Base-by-base conservation (phyloP, 2,797 vertebrate species). In the Peromyscus nudipes region DNA sequence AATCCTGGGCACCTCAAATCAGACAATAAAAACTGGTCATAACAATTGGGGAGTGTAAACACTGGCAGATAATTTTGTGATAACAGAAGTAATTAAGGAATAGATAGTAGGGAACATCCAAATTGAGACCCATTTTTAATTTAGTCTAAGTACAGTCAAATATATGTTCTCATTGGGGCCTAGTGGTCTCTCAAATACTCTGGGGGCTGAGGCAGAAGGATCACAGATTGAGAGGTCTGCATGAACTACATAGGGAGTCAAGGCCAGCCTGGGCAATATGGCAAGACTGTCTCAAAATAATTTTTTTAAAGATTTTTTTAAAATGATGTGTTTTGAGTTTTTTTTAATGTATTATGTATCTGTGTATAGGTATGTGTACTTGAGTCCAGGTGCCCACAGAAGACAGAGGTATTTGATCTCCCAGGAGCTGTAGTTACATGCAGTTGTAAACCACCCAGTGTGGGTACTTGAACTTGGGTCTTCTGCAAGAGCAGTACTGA, bases 91-190 rank as follows among this genome's bases (percentile, higher is more conserved):
- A 67, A 73, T 40, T 62, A 90, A 90, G 52, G 31, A 87, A 65
- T 16, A 43, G 25, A 27, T 27, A 55, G 87, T 88, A 21, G 12
- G 49, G 29, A 69, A 76, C 14, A 91, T 85, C 31, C 16, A 95
- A 86, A 85, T 69, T 65, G 64, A 95, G 19, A 96, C 21, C 4
- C 6, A 37, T 29, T 96, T 93, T 92, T 82, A 85, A 62, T 90
- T 37, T 57, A 75, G 21, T 91, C 21, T 93, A 93, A 88, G 89
- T 94, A n/a, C 37, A 90, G 49, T 27, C 46, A 96, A 89, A 57
- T 87, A 37, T 4, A 4, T 84, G 31, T 94, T 43, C 77, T 46
- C 52, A 37, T 31, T 64, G 17, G 13, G 6, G 1, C 55, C 52
- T 23, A 17, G 10, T 14, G 11, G 69, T 60, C 25, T 60, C 37